Evolutionary conservation across 2,797 vertebrate species (phyloP).

Genomic region (Pangasius larnaudii): DNA sequence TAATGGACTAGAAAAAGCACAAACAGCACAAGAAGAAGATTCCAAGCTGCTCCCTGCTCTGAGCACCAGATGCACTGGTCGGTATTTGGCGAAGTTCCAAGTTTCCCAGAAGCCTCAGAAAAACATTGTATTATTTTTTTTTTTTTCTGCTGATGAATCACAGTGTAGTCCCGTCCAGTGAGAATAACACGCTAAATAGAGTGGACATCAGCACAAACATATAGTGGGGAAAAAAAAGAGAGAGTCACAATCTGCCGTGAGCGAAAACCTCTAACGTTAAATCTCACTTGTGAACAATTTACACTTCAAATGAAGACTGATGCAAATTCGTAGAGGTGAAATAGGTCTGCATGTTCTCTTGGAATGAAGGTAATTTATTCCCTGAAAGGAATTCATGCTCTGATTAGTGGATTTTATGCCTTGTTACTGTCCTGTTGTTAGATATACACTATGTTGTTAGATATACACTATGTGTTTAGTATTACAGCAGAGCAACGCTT

Average conservation of each 20-base stretch:
- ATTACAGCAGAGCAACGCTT: neutral
- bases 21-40: conserved; percentile 46
- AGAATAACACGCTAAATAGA: conserved; percentile 58
- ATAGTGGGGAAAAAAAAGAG: conserved; percentile 37
- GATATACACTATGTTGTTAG: neutral
- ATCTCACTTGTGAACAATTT: conserved; percentile 37
- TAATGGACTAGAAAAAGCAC: neutral
- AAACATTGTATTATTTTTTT: conserved; percentile 63
- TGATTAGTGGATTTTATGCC: conserved; percentile 22
- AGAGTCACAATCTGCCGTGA: conserved; percentile 3
- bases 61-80: neutral
- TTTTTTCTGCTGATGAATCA: conserved; percentile 69
- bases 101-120: conserved; percentile 7
- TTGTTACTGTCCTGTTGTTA: conserved; percentile 12
- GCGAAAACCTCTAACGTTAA: conserved; percentile 15
- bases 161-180: conserved; percentile 61
- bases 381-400: conserved; percentile 29
- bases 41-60: conserved; percentile 32
- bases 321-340: conserved; percentile 17
- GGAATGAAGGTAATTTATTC: conserved; percentile 28
- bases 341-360: neutral
- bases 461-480: neutral
- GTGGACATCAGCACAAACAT: conserved; percentile 31
- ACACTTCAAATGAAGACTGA: conserved; percentile 33
- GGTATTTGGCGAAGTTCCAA: conserved; percentile 11